Evolutionary conservation across 2,888 invertebrate genomes (phyloP), one percentile per base, ranked within the genome.

Genomic region (Plagodis dolabraria): DNA sequence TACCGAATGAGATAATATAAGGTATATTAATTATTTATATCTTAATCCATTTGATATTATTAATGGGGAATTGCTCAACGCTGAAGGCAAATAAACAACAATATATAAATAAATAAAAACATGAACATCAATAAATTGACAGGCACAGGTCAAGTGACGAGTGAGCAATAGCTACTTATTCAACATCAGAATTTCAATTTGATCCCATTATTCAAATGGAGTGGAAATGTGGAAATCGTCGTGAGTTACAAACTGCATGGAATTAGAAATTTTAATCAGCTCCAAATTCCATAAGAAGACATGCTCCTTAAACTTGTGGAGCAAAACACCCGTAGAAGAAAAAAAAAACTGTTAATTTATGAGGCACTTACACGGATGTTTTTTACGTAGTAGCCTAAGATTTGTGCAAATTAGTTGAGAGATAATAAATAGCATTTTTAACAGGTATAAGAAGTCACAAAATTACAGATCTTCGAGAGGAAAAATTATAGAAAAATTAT

Each of bases 211-310:
- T 67, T 58, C 60, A 59, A 47, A 56, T 36, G 22, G 40, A 38
- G 40, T 48, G 60, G 64, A 57, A 62, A 60, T 69, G 56, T 54
- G 53, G 65, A 59, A 58, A 67, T 50, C 62, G 55, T 48, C 47
- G 55, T 53, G 48, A 57, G 54, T 46, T 53, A 51, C 22, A 22
- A 22, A 22, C 44, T 33, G 33, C 33, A 10, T 34, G 35, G 48
- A 60, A 63, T 57, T 53, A 53, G 42, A 57, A 67, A 64, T 64
- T 64, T 42, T 63, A 67, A 69, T 67, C 51, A 64, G 53, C 51
- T 55, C 53, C 55, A 57, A 60, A 65, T 60, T 49, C 60, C 67
- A 53, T 58, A 55, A 49, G 62, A 62, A 60, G 63, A 59, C 55
- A 50, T 58, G 58, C 45, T 45, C 51, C 50, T 51, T 50, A 56